These are phyloP conservation scores for Coenonympha arcania DNA, from an alignment of 2,888 invertebrate species.

Conservation along the genomic window DNA sequence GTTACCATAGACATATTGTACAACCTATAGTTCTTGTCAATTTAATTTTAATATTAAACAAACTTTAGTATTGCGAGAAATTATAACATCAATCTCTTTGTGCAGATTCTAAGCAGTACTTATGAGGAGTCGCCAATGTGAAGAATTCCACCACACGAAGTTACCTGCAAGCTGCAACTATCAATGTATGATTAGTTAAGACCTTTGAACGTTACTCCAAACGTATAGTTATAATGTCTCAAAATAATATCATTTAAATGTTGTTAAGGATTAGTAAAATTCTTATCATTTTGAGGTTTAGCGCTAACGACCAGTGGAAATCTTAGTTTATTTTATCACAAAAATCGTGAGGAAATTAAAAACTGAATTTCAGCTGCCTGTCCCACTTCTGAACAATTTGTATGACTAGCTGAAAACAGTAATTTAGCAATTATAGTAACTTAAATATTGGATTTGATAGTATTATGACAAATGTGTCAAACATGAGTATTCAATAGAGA, in stretches of 20 bases:
- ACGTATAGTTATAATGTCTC: conserved; percentile 3
- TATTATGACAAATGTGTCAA: too few relatives aligned
- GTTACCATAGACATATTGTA: too few relatives aligned
- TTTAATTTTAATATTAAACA: too few relatives aligned
- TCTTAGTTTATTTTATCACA: not conserved
- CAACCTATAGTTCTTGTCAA: too few relatives aligned
- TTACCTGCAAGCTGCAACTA: conserved; percentile 19
- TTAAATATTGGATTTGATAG: too few relatives aligned
- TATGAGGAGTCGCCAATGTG: not conserved
- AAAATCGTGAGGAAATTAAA: not conserved
- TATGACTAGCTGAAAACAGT: too few relatives aligned
- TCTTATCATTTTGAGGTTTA: not conserved
- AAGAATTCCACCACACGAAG: conserved; percentile 3
- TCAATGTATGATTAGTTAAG: conserved; percentile 6
- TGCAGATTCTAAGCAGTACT: conserved; percentile 11
- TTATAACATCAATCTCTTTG: not conserved
- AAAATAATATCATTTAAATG: not conserved
- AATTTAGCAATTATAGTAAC: too few relatives aligned
- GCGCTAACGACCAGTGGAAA: too few relatives aligned
- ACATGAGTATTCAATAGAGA: too few relatives aligned
- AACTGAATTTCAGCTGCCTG: not conserved
- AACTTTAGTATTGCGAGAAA: too few relatives aligned
- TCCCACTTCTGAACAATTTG: not conserved
- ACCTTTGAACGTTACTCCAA: conserved; percentile 4
- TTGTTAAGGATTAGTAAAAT: conserved; percentile 5